A percentile compares a stretch with the other conserved stretches of the same genome.
Evolutionary conservation across 1,140 invertebrate genomes (phyloP).

Genomic region (Anastrepha ludens): DNA sequence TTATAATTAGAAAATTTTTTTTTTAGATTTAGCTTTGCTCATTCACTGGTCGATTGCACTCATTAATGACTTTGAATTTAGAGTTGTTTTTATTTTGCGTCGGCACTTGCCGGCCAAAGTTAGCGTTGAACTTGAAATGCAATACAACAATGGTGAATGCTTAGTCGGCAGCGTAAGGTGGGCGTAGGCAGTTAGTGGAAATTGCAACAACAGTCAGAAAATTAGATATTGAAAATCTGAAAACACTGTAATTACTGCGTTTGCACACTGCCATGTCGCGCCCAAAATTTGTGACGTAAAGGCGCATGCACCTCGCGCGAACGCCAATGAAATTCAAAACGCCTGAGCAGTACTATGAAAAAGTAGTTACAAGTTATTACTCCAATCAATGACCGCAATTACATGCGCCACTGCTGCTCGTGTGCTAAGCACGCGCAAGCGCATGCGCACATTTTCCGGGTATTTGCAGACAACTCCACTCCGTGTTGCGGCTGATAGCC

Average conservation of each 20-base stretch:
- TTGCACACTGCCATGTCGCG: not conserved
- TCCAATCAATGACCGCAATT: conserved; percentile 49
- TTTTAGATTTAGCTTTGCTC: not conserved
- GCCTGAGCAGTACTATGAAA: not conserved
- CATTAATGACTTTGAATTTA: conserved; percentile 6
- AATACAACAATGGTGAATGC: not conserved
- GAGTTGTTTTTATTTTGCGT: not conserved
- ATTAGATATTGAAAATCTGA: too few relatives aligned
- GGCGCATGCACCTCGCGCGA: not conserved
- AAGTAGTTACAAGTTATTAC: not conserved
- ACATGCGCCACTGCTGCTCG: not conserved
- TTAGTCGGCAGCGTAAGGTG: not conserved
- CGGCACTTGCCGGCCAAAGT: not conserved
- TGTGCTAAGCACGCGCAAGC: conserved; percentile 29
- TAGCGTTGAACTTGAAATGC: conserved; percentile 31
- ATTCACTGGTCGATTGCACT: conserved; percentile 9
- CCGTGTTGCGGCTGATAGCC: not conserved
- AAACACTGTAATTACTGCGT: not conserved
- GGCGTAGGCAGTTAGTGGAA: not conserved
- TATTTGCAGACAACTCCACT: not conserved
- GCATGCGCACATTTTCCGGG: conserved; percentile 49
- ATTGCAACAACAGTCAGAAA: too few relatives aligned
- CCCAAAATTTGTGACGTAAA: not conserved
- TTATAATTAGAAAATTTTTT: not conserved
- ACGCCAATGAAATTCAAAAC: not conserved